Conservation (phyloP, 2,888 invertebrate species). For the Sesamia inferens region DNA sequence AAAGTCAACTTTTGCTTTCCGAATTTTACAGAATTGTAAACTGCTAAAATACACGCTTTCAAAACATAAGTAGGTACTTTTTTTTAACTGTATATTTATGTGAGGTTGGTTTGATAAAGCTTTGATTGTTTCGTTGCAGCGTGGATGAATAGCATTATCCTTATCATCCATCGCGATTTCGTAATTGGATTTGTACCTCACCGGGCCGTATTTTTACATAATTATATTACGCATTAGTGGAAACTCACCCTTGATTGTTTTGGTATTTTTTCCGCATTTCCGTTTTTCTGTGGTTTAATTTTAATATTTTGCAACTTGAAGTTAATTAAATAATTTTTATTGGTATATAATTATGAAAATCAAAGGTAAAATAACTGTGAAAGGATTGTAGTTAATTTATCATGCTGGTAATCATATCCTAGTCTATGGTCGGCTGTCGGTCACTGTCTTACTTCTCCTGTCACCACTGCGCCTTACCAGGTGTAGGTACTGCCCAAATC, state of each 20-base stretch:
- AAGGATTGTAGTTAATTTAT: not conserved
- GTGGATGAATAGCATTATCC: slow-evolving; percentile 33
- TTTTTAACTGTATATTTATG: not conserved
- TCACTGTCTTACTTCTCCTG: not conserved
- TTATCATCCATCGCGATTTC: slow-evolving; percentile 46
- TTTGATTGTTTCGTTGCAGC: not conserved
- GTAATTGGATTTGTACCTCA: slow-evolving; percentile 61
- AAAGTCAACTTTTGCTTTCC: not conserved
- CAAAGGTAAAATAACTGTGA: not conserved
- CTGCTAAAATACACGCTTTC: not conserved
- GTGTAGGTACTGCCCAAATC: not conserved
- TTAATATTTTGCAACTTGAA: not conserved
- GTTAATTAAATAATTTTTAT: not conserved
- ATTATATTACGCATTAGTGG: slow-evolving; percentile 55
- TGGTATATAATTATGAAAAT: not conserved
- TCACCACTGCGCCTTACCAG: not conserved
- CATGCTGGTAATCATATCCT: not conserved
- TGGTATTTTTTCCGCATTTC: not conserved
- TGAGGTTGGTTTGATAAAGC: not conserved
- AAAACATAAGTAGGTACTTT: not conserved
- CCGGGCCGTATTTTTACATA: slow-evolving; percentile 50
- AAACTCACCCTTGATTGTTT: slow-evolving; percentile 52
- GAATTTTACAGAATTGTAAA: not conserved
- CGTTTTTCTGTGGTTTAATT: not conserved
- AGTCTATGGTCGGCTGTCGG: not conserved